Evolutionary conservation across 2,888 invertebrate species (phyloP), one percentile per base, ranked within the genome.

Genomic region (Lumbricus terrestris): DNA sequence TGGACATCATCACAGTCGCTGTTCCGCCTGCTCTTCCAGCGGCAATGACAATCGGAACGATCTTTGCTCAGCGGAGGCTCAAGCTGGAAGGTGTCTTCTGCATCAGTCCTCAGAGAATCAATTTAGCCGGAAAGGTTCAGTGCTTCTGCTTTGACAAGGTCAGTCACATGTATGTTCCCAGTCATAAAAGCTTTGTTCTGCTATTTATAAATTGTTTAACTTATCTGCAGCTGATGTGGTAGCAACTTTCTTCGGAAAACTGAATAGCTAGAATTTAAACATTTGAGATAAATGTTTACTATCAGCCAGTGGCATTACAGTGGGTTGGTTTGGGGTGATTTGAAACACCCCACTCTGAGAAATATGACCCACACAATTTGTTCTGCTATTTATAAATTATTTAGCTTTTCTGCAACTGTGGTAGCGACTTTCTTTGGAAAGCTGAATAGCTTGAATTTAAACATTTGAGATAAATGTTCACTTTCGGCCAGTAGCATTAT

Each of bases 11-110:
- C 92, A 99, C 99, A 0, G 98, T 99, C 91, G 98, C 98, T 88
- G 97, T 99, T 0, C 98, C 98, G 0, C 98, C 99, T 0, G 98
- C 98, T 0, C 95, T 99, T 88, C 99, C 98, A 1, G 98, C 98
- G 83, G 99, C 98, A 91, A 98, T 98, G 98, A 98, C 98, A 0
- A 98, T 98, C 3, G 98, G 98, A 0, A 96, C 97, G 4, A 96
- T 98, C 93, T 98, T 98, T 95, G 98, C 98, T 0, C 98, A 98
- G 94, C 96, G 96, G 90, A 96, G 98, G 18, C 96, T 99, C 88
- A 96, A 97, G 94, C 96, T 96, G 82, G 97, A 97, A 95, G 94
- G 96, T 89, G 97, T 99, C 90, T 97, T 97, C 94, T 99, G 98
- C 94, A 98, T 98, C 92, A 98, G 98, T 93, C 98, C 98, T 0